Evolutionary conservation across 2,888 invertebrate species (phyloP), one percentile per base, ranked within the genome.

Genomic region (Linnaemya vulpina): DNA sequence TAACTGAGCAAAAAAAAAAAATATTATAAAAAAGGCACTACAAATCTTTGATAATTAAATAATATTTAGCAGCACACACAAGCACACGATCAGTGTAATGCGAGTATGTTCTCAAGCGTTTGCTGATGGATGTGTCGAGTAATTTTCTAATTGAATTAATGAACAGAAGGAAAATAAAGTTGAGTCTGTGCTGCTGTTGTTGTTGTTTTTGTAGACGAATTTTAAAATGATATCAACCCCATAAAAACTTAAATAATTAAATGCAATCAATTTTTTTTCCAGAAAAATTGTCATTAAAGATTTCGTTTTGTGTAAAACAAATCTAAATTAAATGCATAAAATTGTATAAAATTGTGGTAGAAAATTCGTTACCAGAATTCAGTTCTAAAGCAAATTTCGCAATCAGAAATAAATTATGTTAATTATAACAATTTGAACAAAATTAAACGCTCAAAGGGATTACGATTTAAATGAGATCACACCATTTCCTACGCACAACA

Each of bases 31-130:
- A 68, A 51, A 62, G 58, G 62, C 43, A 74, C 46, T 60, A 71
- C 40, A 85, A 82, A 82, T 82, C 82, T 82, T 74, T 82, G 85
- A 85, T 85, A 82, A 85, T 85, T 85, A 85, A 85, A 85, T 82
- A 82, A 78, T 82, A 82, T 85, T 85, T 82, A 85, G 74, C 62
- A 20, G 35, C 38, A 75, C 49, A 49, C 67, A 63, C 49, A n/a
- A n/a, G n/a, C n/a, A n/a, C n/a, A n/a, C n/a, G n/a, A n/a, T n/a
- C 35, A 68, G 53, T 67, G 63, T 73, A 71, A 62, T 60, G 30
- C 68, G 40, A 79, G 40, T 30, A 67, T 25, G 65, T 63, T 80
- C 65, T 60, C 58, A 40, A 55, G 67, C 43, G 38, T 43, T 67
- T 71, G 38, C 49, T 78, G 63, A 53, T 77, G 53, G 49, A 55